These are phyloP conservation scores for Smutsia gigantea DNA, from an alignment of 2,797 vertebrate species.

Conservation along the genomic window DNA sequence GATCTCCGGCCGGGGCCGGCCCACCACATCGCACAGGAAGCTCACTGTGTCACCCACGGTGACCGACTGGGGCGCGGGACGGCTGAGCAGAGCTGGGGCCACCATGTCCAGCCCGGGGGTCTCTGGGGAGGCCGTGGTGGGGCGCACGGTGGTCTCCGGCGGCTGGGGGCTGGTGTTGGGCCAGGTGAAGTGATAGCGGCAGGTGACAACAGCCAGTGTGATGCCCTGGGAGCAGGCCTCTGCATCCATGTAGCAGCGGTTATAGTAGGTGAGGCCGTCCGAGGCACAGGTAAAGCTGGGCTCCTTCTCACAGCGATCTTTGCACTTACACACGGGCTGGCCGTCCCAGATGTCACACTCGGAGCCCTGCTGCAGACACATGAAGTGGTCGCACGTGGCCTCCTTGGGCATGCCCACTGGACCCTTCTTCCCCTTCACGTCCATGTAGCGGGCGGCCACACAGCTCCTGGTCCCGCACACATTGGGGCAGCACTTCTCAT, in stretches of 20 bases:
- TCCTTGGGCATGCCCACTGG: slow-evolving; percentile 96
- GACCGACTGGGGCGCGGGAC: slow-evolving; percentile 91
- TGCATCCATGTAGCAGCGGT: slow-evolving; percentile 99
- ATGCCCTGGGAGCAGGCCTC: slow-evolving; percentile 98
- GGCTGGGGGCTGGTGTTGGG: slow-evolving; percentile 93
- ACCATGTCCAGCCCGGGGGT: slow-evolving; percentile 87
- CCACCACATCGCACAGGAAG: slow-evolving; percentile 96
- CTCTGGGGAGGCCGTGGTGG: slow-evolving; percentile 91
- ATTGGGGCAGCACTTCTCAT: slow-evolving; percentile 98
- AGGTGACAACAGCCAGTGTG: slow-evolving; percentile 91
- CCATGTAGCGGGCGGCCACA: slow-evolving; percentile 96
- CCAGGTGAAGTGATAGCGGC: slow-evolving; percentile 95
- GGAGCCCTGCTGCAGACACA: slow-evolving; percentile 98
- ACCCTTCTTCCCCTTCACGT: slow-evolving; percentile 94
- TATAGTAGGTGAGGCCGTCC: slow-evolving; percentile 98
- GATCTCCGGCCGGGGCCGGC: slow-evolving; percentile 94
- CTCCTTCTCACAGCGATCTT: slow-evolving; percentile 97
- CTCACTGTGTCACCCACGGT: slow-evolving; percentile 95
- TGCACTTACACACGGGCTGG: slow-evolving; percentile 98
- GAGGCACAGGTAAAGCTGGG: slow-evolving; percentile 99
- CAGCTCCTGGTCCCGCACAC: slow-evolving; percentile 98
- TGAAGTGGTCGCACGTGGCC: slow-evolving; percentile 96
- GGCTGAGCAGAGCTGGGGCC: slow-evolving; percentile 91
- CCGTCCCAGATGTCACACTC: slow-evolving; percentile 99
- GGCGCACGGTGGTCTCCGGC: slow-evolving; percentile 92